These are phyloP conservation scores for Microtus californicus DNA, from an alignment of 2,797 vertebrate genomes.

Conservation along the genomic window DNA sequence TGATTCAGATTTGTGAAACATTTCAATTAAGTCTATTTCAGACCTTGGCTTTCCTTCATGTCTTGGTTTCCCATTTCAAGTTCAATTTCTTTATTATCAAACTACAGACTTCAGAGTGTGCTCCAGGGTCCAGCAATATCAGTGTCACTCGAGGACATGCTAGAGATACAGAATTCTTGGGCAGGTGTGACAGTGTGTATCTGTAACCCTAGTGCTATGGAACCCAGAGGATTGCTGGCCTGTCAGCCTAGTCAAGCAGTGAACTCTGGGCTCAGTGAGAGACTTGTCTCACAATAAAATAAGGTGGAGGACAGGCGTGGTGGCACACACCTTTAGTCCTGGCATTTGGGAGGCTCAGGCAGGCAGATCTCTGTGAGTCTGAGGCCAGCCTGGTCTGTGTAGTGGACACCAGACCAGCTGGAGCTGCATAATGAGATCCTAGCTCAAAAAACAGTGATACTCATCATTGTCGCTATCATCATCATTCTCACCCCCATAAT, in stretches of 20 bases:
- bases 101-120: background rate
- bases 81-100: background rate
- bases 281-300: background rate
- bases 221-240: background rate
- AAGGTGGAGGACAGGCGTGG: background rate
- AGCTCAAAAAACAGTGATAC: background rate
- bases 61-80: background rate
- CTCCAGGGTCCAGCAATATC: background rate
- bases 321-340: background rate
- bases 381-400: background rate
- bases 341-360: background rate
- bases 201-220: background rate
- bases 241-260: background rate
- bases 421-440: background rate
- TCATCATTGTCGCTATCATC: background rate
- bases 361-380: background rate
- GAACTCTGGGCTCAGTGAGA: background rate
- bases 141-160: background rate
- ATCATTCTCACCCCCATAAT: background rate
- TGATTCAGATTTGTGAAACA: conserved; percentile 39
- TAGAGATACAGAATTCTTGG: conserved; percentile 21
- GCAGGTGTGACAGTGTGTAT: background rate
- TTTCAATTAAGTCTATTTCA: conserved; percentile 57
- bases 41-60: background rate
- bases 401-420: background rate